Evolutionary conservation across 2,888 invertebrate species (phyloP).

Genomic region (Phengaris arion): DNA sequence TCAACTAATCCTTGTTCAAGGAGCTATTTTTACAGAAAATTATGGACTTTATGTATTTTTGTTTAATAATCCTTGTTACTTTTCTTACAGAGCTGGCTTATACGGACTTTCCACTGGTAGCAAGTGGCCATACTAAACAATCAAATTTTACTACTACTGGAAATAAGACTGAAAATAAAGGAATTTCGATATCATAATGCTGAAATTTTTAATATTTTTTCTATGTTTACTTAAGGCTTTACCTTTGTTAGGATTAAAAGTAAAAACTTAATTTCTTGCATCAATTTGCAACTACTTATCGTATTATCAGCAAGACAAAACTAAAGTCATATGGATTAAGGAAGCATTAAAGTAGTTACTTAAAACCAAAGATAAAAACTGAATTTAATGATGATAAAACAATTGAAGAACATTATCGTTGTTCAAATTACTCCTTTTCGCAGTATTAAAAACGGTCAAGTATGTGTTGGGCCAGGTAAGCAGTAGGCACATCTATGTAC

Average conservation of each 20-base stretch:
- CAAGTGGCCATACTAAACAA: slow-evolving; percentile 40
- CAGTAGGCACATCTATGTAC: too few species aligned
- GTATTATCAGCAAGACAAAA: neutral
- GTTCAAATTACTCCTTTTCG: too few species aligned
- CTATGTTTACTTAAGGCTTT: neutral
- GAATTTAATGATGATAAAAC: neutral
- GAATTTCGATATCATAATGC: neutral
- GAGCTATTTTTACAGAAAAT: too few species aligned
- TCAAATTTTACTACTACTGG: neutral
- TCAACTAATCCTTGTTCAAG: too few species aligned
- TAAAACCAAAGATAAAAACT: neutral
- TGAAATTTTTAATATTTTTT: neutral
- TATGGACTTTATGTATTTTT: too few species aligned
- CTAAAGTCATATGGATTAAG: neutral
- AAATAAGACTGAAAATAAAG: slow-evolving; percentile 3
- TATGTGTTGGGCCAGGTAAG: too few species aligned
- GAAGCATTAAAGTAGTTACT: neutral
- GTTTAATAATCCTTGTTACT: neutral
- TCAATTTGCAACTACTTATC: neutral
- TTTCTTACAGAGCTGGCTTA: slow-evolving; percentile 43
- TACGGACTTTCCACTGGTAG: slow-evolving; percentile 40
- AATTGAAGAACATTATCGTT: too few species aligned
- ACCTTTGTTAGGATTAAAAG: neutral
- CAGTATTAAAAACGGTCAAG: too few species aligned
- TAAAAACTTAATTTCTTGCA: neutral